Evolutionary conservation across 2,113 vertebrate genomes (phyloP), one percentile per base, ranked within the genome.

Genomic region (Atractosteus spatula): DNA sequence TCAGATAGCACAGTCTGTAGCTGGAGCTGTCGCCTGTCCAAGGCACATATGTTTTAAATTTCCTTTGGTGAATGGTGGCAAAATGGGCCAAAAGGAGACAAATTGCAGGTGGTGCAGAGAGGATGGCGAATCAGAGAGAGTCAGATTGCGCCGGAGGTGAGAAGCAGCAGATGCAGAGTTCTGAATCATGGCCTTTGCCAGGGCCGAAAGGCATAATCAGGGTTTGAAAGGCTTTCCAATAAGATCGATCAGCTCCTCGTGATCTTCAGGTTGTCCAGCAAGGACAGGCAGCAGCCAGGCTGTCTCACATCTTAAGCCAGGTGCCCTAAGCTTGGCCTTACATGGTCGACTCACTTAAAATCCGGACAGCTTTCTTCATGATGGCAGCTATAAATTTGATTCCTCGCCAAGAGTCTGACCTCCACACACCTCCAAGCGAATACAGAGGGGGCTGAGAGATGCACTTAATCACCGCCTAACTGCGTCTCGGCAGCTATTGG

Each of bases 381-480:
- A 55, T 70, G 70, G 71, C 71, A 71, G 71, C 71, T 51, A 75
- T 84, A 80, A 81, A 84, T 74, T 74, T 74, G 69, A 80, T 79
- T 84, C 72, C 75, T 72, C 63, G 73, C 72, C 70, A 43, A 65
- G 71, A 62, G 62, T 63, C 66, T 81, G 80, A 80, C 75, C 81
- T 80, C 79, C 71, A 68, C n/a, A 51, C 71, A 81, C 71, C 71
- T 56, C 43, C 59, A 68, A 70, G 66, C 79, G 76, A 79, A 79
- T 77, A 77, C 69, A 66, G 77, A 44, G 54, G 47, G 62, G 62
- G 55, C 42, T 14, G 41, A 16, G 55, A 42, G 62, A 43, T 44
- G 55, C 71, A 82, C 67, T 81, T 80, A 75, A 78, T 82, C 79
- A 77, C 76, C 65, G 62, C 63, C 71, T 74, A 82, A 81, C 74